Conservation (phyloP, 2,113 vertebrate genomes). For the Thamnophis sirtalis region DNA sequence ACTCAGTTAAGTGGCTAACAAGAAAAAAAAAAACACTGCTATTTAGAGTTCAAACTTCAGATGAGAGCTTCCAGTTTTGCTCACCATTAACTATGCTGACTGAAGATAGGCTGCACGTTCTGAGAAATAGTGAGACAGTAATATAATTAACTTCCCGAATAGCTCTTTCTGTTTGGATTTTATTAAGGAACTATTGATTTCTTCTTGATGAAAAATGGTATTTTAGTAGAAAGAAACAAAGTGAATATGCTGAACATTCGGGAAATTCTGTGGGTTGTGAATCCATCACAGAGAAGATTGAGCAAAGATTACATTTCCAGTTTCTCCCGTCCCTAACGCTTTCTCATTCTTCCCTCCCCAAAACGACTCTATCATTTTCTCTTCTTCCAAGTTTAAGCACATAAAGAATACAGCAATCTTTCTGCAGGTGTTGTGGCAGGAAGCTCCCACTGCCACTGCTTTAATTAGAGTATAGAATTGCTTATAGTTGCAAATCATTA, state of each 20-base stretch:
- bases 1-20: background rate
- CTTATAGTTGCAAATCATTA: background rate
- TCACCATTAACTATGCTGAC: background rate
- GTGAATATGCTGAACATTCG: background rate
- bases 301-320: background rate
- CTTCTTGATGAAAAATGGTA: background rate
- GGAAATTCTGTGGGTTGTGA: background rate
- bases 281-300: background rate
- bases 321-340: background rate
- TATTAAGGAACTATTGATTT: slow-evolving; percentile 4
- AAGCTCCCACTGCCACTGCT: background rate
- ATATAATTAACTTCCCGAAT: background rate
- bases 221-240: background rate
- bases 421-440: background rate
- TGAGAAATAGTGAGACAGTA: background rate
- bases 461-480: background rate
- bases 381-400: background rate
- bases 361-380: background rate
- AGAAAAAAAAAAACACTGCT: too few species aligned
- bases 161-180: background rate
- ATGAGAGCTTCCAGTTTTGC: background rate
- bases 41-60: background rate
- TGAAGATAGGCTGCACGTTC: background rate
- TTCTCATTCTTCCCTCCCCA: background rate
- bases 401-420: background rate